These are phyloP conservation scores for Lithophane socia DNA, from an alignment of 2,888 invertebrate genomes.

Conservation along the genomic window DNA sequence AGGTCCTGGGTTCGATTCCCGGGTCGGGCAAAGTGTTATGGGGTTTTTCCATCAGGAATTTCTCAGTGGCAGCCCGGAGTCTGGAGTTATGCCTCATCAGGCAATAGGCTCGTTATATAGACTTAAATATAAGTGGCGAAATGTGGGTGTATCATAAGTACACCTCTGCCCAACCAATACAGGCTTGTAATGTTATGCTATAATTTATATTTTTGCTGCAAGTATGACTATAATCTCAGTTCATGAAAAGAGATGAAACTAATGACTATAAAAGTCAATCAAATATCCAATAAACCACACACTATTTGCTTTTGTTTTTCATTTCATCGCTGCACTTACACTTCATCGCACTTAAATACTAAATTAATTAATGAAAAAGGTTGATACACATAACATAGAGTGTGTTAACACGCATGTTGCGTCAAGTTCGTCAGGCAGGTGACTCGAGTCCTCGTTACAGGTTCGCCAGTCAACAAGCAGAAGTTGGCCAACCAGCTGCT, in stretches of 20 bases:
- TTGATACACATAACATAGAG: constrained; percentile 25
- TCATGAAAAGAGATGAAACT: background rate
- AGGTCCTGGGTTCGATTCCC: too few relatives aligned
- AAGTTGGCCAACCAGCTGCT: constrained; percentile 94
- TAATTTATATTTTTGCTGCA: constrained; percentile 17
- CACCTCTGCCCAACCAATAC: too few relatives aligned
- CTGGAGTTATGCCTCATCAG: too few relatives aligned
- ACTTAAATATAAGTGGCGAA: too few relatives aligned
- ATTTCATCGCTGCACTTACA: constrained; percentile 27
- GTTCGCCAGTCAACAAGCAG: constrained; percentile 95
- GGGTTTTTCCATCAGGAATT: too few relatives aligned
- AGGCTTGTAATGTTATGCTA: background rate
- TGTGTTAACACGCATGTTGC: constrained; percentile 46
- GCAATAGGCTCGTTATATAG: too few relatives aligned
- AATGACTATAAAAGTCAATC: background rate
- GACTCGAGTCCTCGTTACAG: constrained; percentile 87
- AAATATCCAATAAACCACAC: constrained; percentile 14
- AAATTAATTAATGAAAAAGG: background rate
- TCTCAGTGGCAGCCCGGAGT: too few relatives aligned
- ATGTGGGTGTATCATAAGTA: too few relatives aligned
- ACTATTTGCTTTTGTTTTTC: constrained; percentile 37
- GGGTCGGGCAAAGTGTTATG: too few relatives aligned
- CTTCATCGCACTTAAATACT: constrained; percentile 30
- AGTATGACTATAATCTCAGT: background rate
- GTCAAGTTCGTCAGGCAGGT: constrained; percentile 77